Base-by-base conservation (phyloP, 2,113 vertebrate species). In the Mola mola region DNA sequence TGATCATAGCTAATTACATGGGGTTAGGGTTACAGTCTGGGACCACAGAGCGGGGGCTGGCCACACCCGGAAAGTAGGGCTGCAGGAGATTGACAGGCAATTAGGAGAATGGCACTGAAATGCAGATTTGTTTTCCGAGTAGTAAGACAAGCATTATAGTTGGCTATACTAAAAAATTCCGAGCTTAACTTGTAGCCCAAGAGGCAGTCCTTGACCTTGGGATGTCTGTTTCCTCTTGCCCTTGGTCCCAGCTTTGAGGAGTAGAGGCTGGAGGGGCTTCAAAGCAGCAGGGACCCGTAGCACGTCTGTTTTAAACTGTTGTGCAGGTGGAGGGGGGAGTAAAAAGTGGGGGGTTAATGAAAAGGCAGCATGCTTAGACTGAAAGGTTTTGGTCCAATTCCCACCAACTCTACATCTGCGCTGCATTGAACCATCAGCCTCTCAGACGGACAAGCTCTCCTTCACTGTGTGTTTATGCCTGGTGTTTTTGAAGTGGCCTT, bases 1-100 rank as follows among this genome's bases (percentile, higher is more conserved):
- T 61, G 64, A 83, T 85, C 60, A 46, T 61, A 53, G 70, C 69
- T 89, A 88, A 86, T 91, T 89, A 87, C 72, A 51, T 19, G 34
- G 11, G 69, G 79, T 62, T 77, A 75, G 66, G 49, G 73, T 87
- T 82, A 69, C 68, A 56, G 44, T 20, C 68, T 65, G 59, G 7
- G 48, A 55, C 73, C 47, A 19, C 28, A 47, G 36, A 43, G 43
- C 3, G 46, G 64, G 37, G 42, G 60, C 17, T 42, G 50, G 44
- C 31, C 53, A 17, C 56, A 69, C 65, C 66, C 62, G 36, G 64
- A 36, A 28, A 47, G 31, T 21, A 24, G 28, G 31, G 8, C 33
- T 22, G 12, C 20, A 2, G 43, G 37, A 44, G 50, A 72, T 57
- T 25, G 24, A 49, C 6, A 5, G 12, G 15, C 43, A 65, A 59